phyloP scores from a whole-genome alignment of 2,888 invertebrate genomes.

The Seira musarum region DNA sequence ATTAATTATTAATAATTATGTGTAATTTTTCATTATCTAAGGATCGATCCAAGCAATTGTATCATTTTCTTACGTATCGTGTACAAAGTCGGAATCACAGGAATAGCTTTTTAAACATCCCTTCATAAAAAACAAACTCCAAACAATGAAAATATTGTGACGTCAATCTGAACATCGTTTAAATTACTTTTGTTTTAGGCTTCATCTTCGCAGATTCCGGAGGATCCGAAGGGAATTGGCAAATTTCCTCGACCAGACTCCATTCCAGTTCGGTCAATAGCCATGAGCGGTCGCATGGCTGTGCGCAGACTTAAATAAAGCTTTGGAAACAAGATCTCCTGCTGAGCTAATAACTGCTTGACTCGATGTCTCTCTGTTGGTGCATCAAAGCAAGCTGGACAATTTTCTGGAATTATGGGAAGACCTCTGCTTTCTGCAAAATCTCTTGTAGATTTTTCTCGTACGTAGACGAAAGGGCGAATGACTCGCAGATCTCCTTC shows the following conservation, averaged over 20 bases:
- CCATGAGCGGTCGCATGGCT: slow-evolving; percentile 85
- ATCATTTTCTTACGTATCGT: not conserved
- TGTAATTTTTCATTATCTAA: not conserved
- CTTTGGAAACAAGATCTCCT: slow-evolving; percentile 84
- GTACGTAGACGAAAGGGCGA: slow-evolving; percentile 89
- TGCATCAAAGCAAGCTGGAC: slow-evolving; percentile 75
- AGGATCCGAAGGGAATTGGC: not conserved
- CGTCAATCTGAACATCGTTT: too few species aligned
- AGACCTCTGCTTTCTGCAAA: slow-evolving; percentile 83
- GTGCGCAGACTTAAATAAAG: slow-evolving; percentile 82
- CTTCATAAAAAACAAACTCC: slow-evolving; percentile 1
- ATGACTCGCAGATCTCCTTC: slow-evolving; percentile 87
- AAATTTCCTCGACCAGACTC: slow-evolving; percentile 48
- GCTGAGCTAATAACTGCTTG: slow-evolving; percentile 81
- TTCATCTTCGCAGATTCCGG: slow-evolving; percentile 1
- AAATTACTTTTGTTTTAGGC: too few species aligned
- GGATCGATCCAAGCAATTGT: slow-evolving; percentile 9
- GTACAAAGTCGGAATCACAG: not conserved
- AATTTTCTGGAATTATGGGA: slow-evolving; percentile 80
- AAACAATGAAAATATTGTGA: not conserved
- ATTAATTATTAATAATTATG: too few species aligned
- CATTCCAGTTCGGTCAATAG: slow-evolving; percentile 70
- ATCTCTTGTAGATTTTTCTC: slow-evolving; percentile 82
- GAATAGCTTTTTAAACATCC: too few species aligned
- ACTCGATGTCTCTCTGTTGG: slow-evolving; percentile 78